These are phyloP conservation scores for Aricia agestis DNA, from an alignment of 1,140 invertebrate species.

Conservation along the genomic window DNA sequence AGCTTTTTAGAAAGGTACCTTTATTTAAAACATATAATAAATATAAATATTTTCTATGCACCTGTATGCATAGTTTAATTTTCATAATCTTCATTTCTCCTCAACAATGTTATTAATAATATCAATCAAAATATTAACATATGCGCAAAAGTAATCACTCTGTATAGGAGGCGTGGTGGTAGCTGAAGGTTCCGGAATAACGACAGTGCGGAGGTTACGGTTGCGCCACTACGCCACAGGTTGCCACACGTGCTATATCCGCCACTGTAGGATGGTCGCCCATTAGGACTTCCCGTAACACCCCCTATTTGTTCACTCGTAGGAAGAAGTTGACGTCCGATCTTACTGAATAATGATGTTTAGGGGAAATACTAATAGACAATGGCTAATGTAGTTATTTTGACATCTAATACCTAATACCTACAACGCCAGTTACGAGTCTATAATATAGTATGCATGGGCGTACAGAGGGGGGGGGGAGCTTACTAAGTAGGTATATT, in stretches of 20 bases:
- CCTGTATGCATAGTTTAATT: no score
- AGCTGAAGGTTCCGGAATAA: constrained; percentile 38
- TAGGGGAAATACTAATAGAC: background rate
- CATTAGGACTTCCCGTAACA: constrained; percentile 22
- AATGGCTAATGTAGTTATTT: no score
- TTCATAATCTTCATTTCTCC: background rate
- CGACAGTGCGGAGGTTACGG: constrained; percentile 32
- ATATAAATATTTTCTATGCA: no score
- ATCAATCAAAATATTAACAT: background rate
- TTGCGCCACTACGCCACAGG: constrained; percentile 54
- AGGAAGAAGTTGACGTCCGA: background rate
- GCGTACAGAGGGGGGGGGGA: no score
- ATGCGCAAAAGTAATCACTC: constrained; percentile 17
- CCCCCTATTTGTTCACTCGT: constrained; percentile 7
- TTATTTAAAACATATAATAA: no score
- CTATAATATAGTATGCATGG: no score
- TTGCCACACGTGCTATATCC: constrained; percentile 43
- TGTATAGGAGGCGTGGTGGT: constrained; percentile 37
- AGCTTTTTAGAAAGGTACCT: no score
- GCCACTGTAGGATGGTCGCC: constrained; percentile 19
- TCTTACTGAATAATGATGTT: background rate
- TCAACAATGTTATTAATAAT: background rate
- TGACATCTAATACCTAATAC: no score
- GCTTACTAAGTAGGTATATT: no score
- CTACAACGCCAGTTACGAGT: no score